Evolutionary conservation across 2,888 invertebrate species (phyloP).

Genomic region (Chymomyza caudatula): DNA sequence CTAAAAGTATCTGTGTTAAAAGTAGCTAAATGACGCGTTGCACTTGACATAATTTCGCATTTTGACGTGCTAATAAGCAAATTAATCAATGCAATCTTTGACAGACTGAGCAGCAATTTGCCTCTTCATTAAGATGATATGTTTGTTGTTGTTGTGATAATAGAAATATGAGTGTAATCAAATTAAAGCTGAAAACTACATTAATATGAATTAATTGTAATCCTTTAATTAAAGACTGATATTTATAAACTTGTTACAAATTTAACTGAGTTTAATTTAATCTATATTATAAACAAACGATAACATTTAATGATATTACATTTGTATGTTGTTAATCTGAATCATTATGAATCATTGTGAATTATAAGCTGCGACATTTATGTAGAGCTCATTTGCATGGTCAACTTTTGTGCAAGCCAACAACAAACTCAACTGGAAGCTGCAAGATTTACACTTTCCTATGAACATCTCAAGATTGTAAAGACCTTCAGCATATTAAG

Average conservation of each 20-base stretch:
- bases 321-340: not conserved
- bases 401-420: not conserved
- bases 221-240: no score
- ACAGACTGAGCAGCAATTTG: not conserved
- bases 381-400: not conserved
- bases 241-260: no score
- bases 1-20: not conserved
- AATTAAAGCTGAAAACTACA: no score
- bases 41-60: conserved; percentile 61
- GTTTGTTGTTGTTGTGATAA: not conserved
- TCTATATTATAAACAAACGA: not conserved
- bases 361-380: not conserved
- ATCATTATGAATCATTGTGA: not conserved
- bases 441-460: not conserved
- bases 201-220: not conserved
- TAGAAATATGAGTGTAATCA: no score
- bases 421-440: not conserved
- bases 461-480: not conserved
- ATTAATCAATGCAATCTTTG: not conserved
- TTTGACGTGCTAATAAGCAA: conserved; percentile 63
- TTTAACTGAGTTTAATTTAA: no score
- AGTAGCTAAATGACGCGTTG: conserved; percentile 30
- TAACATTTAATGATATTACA: not conserved
- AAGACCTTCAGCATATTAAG: not conserved
- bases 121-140: not conserved